These are phyloP conservation scores for Hydrozoanthus tunicans DNA, from an alignment of 64 coral and sea anemone genomes.

Conservation along the genomic window DNA sequence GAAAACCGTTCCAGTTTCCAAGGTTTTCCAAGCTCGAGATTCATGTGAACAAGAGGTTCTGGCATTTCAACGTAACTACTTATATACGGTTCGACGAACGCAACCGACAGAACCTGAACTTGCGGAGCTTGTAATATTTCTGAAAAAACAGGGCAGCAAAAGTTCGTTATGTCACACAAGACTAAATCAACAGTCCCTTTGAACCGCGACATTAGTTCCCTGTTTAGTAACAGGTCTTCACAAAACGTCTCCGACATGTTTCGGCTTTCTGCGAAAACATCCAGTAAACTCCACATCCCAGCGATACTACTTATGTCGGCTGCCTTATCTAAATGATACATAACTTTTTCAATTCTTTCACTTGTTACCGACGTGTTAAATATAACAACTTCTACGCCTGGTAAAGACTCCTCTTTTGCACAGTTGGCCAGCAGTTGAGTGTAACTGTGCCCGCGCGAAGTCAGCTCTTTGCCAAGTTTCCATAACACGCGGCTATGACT, in stretches of 20 bases:
- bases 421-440: constrained; percentile 29
- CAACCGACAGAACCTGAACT: constrained; percentile 29
- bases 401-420: constrained; percentile 47
- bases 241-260: constrained; percentile 36
- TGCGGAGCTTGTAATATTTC: constrained; percentile 54
- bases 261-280: not conserved
- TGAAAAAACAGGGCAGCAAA: constrained; percentile 51
- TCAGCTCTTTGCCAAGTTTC: constrained; percentile 50
- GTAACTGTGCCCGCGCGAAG: constrained; percentile 38
- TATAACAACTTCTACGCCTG: constrained; percentile 52
- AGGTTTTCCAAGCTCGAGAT: not conserved
- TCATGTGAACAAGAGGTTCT: constrained; percentile 37
- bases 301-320: constrained; percentile 21
- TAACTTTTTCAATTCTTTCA: constrained; percentile 24
- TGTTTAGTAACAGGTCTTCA: constrained; percentile 52
- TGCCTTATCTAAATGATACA: not conserved
- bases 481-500: constrained; percentile 57
- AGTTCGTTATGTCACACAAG: constrained; percentile 35
- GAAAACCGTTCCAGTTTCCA: constrained; percentile 19
- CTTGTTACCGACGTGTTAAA: constrained; percentile 70
- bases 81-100: not conserved
- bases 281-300: not conserved
- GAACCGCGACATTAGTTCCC: constrained; percentile 10
- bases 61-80: constrained; percentile 14
- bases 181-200: constrained; percentile 58